These are phyloP conservation scores for Acrossocheilus wenchowensis DNA, from an alignment of 2,797 vertebrate species.

Conservation along the genomic window DNA sequence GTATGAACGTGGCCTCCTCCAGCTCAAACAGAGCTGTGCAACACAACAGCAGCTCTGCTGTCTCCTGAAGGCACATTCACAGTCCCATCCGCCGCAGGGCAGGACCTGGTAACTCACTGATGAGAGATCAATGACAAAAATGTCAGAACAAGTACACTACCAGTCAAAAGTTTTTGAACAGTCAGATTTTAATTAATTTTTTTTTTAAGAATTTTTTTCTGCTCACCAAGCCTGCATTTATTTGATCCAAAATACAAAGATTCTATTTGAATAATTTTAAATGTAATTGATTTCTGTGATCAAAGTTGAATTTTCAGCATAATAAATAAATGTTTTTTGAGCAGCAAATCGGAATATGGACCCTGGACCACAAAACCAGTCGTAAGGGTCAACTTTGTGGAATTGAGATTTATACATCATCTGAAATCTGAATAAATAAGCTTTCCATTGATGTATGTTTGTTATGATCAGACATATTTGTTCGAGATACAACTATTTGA, in stretches of 20 bases:
- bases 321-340: neutral
- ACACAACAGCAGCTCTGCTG: slow-evolving; percentile 78
- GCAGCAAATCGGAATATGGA: no score
- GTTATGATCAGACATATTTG: no score
- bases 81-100: slow-evolving; percentile 72
- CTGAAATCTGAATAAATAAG: no score
- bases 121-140: neutral
- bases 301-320: neutral
- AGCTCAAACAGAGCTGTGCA: slow-evolving; percentile 57
- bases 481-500: no score
- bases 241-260: neutral
- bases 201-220: neutral
- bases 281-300: no score
- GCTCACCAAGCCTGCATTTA: neutral
- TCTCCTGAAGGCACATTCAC: slow-evolving; percentile 69
- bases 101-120: slow-evolving; percentile 62
- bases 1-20: slow-evolving; percentile 61
- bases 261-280: no score
- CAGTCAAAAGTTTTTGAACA: neutral
- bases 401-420: no score
- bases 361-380: no score
- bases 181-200: neutral
- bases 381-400: no score
- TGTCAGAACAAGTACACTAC: neutral
- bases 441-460: no score